Percentiles rank a stretch among this genome's conserved stretches.
phyloP scores from a whole-genome alignment of 2,888 invertebrate genomes.

The Drosophila borealis region DNA sequence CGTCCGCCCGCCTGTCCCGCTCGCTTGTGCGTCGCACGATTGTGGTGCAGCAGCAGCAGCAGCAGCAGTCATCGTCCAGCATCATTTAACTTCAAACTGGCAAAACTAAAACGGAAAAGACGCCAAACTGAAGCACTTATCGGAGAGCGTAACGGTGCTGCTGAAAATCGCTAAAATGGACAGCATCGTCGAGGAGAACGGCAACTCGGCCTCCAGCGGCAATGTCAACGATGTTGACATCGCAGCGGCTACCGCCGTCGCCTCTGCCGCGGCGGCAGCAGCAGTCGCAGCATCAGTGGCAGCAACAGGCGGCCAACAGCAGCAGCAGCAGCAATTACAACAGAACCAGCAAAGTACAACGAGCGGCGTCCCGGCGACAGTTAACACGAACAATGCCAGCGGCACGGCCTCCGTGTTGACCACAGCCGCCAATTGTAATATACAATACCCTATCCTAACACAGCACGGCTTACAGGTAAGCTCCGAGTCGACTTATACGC shows the following conservation, averaged over 20 bases:
- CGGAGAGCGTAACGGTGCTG: conserved; percentile 88
- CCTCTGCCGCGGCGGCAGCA: conserved; percentile 38
- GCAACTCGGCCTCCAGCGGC: conserved; percentile 85
- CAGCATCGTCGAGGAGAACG: conserved; percentile 95
- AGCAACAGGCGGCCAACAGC: conserved; percentile 50
- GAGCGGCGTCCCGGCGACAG: conserved; percentile 50
- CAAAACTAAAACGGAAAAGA: conserved; percentile 83
- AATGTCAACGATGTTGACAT: conserved; percentile 76
- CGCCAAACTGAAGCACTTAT: conserved; percentile 85
- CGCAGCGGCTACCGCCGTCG: conserved; percentile 48
- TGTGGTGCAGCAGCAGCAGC: no score
- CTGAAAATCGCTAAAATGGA: conserved; percentile 88
- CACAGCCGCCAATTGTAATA: conserved; percentile 89
- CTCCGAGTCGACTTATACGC: not conserved
- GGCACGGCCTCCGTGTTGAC: conserved; percentile 85
- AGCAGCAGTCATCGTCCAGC: conserved; percentile 41
- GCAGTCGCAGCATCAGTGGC: conserved; percentile 41
- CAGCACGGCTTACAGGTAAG: conserved; percentile 88
- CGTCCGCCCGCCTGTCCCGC: not conserved
- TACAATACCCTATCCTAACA: conserved; percentile 91
- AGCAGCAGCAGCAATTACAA: conserved; percentile 67
- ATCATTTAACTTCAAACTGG: conserved; percentile 74
- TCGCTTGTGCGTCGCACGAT: conserved; percentile 1
- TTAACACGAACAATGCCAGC: conserved; percentile 64
- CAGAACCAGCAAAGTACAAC: conserved; percentile 81